Evolutionary conservation across 2,113 vertebrate genomes (phyloP).

Genomic region (Gnathonemus longibarbis): DNA sequence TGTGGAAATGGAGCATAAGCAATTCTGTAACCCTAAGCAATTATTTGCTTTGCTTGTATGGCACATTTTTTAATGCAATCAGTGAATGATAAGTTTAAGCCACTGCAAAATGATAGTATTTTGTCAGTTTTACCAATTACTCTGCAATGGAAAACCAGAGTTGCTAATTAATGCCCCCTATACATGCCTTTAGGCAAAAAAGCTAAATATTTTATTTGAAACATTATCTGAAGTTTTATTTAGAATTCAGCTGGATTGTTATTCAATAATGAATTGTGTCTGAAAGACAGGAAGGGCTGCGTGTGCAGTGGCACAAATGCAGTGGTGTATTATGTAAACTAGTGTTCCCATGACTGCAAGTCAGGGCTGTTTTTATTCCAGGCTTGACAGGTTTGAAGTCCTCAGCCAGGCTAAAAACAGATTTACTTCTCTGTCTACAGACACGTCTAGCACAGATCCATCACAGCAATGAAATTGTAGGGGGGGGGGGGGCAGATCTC

Average conservation of each 20-base stretch:
- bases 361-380: constrained; percentile 3
- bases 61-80: neutral
- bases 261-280: neutral
- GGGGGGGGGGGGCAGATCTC: too few relatives aligned
- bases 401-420: constrained; percentile 15
- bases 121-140: neutral
- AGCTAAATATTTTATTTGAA: neutral
- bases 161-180: neutral
- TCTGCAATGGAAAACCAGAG: neutral
- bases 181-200: neutral
- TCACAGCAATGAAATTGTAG: neutral
- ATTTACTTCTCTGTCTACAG: neutral
- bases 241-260: neutral
- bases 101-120: neutral
- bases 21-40: neutral
- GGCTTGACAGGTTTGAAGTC: constrained; percentile 1
- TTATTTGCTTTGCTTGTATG: neutral
- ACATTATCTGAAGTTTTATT: neutral
- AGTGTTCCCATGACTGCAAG: constrained; percentile 2
- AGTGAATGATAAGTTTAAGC: neutral
- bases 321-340: neutral
- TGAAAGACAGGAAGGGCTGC: constrained; percentile 16
- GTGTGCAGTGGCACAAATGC: constrained; percentile 1
- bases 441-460: constrained; percentile 1
- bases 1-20: neutral